Evolutionary conservation across 2,113 vertebrate genomes (phyloP).

Genomic region (Bubo bubo): DNA sequence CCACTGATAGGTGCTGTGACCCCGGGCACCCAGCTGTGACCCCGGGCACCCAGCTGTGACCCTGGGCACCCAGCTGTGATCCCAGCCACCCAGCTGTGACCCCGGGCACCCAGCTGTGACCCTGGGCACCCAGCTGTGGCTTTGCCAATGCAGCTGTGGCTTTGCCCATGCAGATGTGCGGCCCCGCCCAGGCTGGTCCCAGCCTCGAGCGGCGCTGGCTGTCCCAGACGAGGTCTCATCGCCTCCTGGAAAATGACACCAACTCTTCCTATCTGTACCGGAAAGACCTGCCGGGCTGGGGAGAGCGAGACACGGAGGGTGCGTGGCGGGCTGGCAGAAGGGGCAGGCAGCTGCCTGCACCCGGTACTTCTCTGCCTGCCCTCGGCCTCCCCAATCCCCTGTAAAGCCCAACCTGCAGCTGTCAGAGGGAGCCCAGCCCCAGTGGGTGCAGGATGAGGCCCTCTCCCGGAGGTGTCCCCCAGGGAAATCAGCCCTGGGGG

Average conservation of each 20-base stretch:
- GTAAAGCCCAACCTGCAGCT: neutral
- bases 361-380: neutral
- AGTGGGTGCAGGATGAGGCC: neutral
- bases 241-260: slow-evolving; percentile 31
- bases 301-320: neutral
- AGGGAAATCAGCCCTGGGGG: neutral
- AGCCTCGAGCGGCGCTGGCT: neutral
- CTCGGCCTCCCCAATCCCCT: neutral
- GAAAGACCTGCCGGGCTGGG: slow-evolving; percentile 51
- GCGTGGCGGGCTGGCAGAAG: neutral
- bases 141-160: neutral
- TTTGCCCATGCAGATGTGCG: neutral
- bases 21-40: neutral
- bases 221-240: slow-evolving; percentile 32
- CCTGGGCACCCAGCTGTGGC: neutral
- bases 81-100: neutral
- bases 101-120: neutral
- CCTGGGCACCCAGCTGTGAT: neutral
- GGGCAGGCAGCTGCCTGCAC: slow-evolving; percentile 17
- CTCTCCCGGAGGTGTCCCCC: neutral
- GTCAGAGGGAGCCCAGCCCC: neutral
- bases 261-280: slow-evolving; percentile 48
- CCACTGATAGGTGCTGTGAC: neutral
- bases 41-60: neutral
- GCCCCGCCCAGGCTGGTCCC: neutral